These are phyloP conservation scores for Silvanus unidentatus DNA, from an alignment of 2,888 invertebrate genomes.

Conservation along the genomic window DNA sequence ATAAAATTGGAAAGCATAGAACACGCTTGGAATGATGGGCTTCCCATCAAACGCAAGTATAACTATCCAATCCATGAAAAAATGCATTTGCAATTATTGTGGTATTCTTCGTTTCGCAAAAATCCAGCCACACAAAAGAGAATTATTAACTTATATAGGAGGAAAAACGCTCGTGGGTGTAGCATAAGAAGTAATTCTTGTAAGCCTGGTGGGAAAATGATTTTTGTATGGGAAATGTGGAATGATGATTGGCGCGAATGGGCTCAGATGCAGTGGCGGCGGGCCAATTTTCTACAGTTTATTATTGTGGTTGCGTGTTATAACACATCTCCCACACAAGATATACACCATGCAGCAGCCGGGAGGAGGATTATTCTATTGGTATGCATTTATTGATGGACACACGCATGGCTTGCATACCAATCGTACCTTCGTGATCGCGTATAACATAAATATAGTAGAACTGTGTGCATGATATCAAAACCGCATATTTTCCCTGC, in stretches of 20 bases:
- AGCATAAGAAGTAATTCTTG: constrained; percentile 2
- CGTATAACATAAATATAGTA: constrained; percentile 21
- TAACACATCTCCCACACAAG: constrained; percentile 29
- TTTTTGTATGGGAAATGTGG: constrained; percentile 30
- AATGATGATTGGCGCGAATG: constrained; percentile 26
- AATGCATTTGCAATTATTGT: neutral
- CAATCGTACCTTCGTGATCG: constrained; percentile 30
- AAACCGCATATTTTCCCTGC: too few species aligned
- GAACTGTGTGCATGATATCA: too few species aligned
- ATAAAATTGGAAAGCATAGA: too few species aligned
- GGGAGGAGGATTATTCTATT: too few species aligned
- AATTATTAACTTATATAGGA: neutral
- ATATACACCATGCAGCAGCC: too few species aligned
- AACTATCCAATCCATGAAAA: neutral
- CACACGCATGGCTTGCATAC: constrained; percentile 32
- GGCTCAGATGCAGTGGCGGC: neutral
- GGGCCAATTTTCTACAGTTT: too few species aligned
- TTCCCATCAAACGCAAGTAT: too few species aligned
- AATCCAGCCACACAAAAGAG: too few species aligned
- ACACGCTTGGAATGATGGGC: too few species aligned
- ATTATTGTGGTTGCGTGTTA: constrained; percentile 27
- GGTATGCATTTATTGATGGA: constrained; percentile 19
- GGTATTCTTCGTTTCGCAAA: neutral
- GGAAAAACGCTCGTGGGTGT: constrained; percentile 16
- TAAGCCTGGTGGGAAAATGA: constrained; percentile 19